A percentile compares a stretch with the other conserved stretches of the same genome.
These are phyloP conservation scores for Nomada goodeniana DNA, from an alignment of 2,888 invertebrate genomes.

Conservation along the genomic window DNA sequence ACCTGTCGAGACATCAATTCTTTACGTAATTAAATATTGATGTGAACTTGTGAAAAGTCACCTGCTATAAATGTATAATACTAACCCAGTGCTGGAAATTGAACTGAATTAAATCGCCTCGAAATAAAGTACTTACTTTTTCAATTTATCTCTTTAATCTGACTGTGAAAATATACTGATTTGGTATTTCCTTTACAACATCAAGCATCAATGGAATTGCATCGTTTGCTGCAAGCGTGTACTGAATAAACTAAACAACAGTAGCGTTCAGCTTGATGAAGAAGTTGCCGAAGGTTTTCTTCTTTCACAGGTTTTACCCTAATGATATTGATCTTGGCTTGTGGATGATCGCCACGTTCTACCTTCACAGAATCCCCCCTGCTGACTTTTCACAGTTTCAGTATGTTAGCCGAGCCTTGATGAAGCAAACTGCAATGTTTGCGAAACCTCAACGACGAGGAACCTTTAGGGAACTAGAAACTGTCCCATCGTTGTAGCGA, in stretches of 20 bases:
- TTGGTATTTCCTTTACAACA: no score
- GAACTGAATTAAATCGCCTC: no score
- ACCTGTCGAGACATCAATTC: no score
- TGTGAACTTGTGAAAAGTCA: no score
- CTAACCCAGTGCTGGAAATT: no score
- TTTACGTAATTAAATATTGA: no score
- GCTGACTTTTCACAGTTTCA: constrained; percentile 37
- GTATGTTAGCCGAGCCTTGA: constrained; percentile 36
- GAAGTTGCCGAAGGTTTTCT: neutral
- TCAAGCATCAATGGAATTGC: neutral
- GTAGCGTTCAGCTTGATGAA: neutral
- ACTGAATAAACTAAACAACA: neutral
- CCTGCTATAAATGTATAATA: no score
- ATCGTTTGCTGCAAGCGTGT: neutral
- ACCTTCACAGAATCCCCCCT: constrained; percentile 9
- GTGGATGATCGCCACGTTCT: constrained; percentile 23
- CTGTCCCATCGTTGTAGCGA: constrained; percentile 7
- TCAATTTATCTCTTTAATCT: no score
- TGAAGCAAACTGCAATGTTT: constrained; percentile 50
- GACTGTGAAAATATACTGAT: no score
- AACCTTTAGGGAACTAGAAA: constrained; percentile 24
- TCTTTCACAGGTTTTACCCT: neutral
- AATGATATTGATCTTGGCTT: constrained; percentile 44
- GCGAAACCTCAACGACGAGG: constrained; percentile 30
- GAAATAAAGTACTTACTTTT: no score